Base-by-base conservation (phyloP, 2,888 invertebrate genomes). In the Trichopria drosophilae region DNA sequence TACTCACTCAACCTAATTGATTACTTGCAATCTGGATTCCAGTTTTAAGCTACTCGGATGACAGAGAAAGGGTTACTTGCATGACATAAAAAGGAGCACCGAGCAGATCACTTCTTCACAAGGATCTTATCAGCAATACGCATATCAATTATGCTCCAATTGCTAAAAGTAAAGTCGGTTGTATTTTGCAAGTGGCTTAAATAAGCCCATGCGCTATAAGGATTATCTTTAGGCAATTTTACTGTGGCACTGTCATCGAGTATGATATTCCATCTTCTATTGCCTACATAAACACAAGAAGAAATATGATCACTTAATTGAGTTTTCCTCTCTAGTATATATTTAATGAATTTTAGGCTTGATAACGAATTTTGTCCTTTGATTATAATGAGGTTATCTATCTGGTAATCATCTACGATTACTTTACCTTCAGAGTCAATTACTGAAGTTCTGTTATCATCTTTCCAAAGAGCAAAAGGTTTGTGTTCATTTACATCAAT, bases 301-400 rank as follows among this genome's bases (percentile, higher is more conserved):
- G 44, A 44, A 44, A 44, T 44, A 26, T 44, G 44, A 32, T 44
- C 44, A 10, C 35, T 44, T 34, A 44, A 44, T 44, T 44, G 44
- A 34, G 44, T 44, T 44, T 44, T 35, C 32, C 34, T 35, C 35
- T 45, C 36, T 45, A 36, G 28, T 34, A 13, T 36, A 45, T 45
- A 35, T 36, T 36, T 36, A 45, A 45, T 36, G 24, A 43, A 43
- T 43, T 43, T 34, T 43, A 43, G 43, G 43, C 34, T 43, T 43
- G 43, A 43, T 43, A 43, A 43, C 43, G 43, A 43, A 34, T 43
- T 43, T 43, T 43, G 43, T 32, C 43, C 43, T 43, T 32, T 43
- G 34, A 43, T 43, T 36, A 45, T 36, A 45, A 45, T 34, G 29
- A 45, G 35, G 36, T 45, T 28, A 45, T 45, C 45, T 36, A 36